Percentiles rank a stretch among this genome's conserved stretches.
phyloP scores from a whole-genome alignment of 2,888 invertebrate genomes.

The Aphodius sticticus region DNA sequence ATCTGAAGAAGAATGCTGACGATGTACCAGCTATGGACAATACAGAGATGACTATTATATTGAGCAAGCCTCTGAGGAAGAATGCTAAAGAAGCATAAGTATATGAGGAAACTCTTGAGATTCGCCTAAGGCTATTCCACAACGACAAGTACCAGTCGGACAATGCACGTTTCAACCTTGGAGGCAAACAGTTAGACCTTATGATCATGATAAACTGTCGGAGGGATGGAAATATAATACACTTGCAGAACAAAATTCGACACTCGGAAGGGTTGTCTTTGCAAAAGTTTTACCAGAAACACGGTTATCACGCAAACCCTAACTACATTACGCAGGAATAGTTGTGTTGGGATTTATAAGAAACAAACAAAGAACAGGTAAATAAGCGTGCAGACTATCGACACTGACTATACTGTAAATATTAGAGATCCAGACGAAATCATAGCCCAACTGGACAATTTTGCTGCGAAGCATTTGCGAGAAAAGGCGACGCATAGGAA shows the following conservation, averaged over 20 bases:
- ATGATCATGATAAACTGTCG: constrained; percentile 6
- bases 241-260: constrained; percentile 6
- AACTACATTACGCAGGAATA: too few relatives aligned
- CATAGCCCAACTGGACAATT: constrained; percentile 7
- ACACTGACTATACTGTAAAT: neutral
- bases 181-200: neutral
- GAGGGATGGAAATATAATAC: constrained; percentile 10
- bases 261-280: neutral
- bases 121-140: too few relatives aligned
- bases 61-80: too few relatives aligned
- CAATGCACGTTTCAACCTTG: neutral
- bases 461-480: constrained; percentile 8
- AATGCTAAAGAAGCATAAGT: too few relatives aligned
- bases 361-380: neutral
- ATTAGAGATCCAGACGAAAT: constrained; percentile 18
- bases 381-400: constrained; percentile 9
- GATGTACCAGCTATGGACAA: too few relatives aligned
- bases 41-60: too few relatives aligned
- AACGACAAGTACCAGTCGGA: neutral
- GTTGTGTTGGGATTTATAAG: constrained; percentile 11
- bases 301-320: neutral
- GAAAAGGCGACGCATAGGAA: neutral
- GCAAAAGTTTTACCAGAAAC: neutral
- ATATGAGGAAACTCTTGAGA: too few relatives aligned
- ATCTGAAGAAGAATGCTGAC: too few relatives aligned